A percentile compares a stretch with the other conserved stretches of the same genome.
Conservation (phyloP, 2,797 vertebrate genomes). For the Petrocephalus schoutedeni region DNA sequence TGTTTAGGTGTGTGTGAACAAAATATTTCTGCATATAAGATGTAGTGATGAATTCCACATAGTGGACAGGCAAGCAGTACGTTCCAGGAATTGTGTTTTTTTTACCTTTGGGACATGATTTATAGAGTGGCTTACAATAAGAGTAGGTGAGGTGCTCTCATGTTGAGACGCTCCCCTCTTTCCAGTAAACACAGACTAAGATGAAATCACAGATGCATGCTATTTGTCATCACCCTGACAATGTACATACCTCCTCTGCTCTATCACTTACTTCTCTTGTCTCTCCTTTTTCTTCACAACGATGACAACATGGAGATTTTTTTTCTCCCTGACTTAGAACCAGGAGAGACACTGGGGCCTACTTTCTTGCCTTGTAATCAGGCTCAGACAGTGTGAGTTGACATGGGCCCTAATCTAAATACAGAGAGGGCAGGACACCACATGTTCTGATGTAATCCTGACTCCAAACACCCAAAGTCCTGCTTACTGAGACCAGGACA, state of each 20-base stretch:
- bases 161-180: background rate
- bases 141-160: conserved; percentile 10
- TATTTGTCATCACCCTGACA: conserved; percentile 40
- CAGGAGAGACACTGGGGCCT: background rate
- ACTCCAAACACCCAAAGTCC: background rate
- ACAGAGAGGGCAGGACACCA: background rate
- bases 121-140: conserved; percentile 24
- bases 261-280: background rate
- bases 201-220: conserved; percentile 26
- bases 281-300: background rate
- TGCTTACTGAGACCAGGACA: background rate
- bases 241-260: conserved; percentile 14
- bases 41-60: background rate
- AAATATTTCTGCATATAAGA: background rate
- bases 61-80: background rate
- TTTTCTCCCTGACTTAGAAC: background rate
- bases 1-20: background rate
- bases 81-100: background rate
- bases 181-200: conserved; percentile 28
- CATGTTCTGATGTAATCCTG: background rate
- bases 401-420: background rate
- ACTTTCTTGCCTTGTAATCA: background rate
- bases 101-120: background rate
- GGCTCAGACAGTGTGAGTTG: background rate
- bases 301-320: background rate